Base-by-base conservation (phyloP, 1,140 invertebrate species). In the Drosophila nigromelanica region DNA sequence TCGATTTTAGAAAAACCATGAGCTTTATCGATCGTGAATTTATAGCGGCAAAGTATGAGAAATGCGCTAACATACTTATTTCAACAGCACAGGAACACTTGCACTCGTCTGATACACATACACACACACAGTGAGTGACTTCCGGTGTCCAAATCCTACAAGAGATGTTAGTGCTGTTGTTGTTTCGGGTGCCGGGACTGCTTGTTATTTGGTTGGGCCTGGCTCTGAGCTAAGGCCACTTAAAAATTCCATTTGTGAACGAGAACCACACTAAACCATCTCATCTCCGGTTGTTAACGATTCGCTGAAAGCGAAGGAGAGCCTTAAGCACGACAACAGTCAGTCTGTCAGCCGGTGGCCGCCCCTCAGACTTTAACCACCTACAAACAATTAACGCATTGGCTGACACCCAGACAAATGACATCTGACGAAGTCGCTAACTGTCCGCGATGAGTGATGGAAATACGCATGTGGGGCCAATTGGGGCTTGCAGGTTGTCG, bases 211-310 rank as follows among this genome's bases (percentile, higher is more conserved):
- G 68, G 35, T 66, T 14, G 45, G 18, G 51, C 12, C n/a, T 37
- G 30, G 40, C 12, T 10, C 11, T 18, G n/a, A 14, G 51, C 42
- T 24, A 27, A 21, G 43, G 72, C 76, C 78, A 87, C 83, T 89
- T 83, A 83, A 89, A 89, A 89, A 89, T 89, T 89, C 83, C 83
- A 89, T 89, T 89, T 89, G 79, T 80, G 83, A 89, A 80, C 83
- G 79, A 73, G 76, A 83, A 78, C 83, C 76, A 76, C 80, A 89
- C 89, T 89, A 89, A 89, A 83, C 83, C 83, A 80, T 83, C 85
- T 89, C 83, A 89, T 89, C 83, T 89, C 83, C 83, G 83, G 83
- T 89, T 89, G 79, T 89, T 89, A 89, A 89, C 83, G 83, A 89
- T 85, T 80, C 78, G 61, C 67, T 76, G 76, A 85, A 73, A 62